Percentiles rank a stretch among this genome's conserved stretches.
These are phyloP conservation scores for Montipora capitata DNA, from an alignment of 92 coral and sea anemone genomes.

Conservation along the genomic window DNA sequence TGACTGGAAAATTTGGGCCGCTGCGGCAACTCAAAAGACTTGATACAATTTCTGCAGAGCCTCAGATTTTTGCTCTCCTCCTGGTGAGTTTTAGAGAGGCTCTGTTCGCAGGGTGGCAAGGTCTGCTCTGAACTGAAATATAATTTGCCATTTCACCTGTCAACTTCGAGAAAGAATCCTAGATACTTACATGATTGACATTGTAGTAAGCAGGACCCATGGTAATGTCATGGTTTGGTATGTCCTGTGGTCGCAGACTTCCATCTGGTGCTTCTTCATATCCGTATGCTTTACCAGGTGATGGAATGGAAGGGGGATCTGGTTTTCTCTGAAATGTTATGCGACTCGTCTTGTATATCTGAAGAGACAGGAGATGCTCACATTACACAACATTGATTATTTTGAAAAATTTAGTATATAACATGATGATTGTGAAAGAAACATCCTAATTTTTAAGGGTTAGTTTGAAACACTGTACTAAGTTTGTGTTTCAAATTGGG, in stretches of 20 bases:
- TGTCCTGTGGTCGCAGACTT: constrained; percentile 87
- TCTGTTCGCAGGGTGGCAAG: too few species aligned
- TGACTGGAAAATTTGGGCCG: too few species aligned
- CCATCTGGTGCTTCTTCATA: constrained; percentile 98
- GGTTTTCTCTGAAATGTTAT: constrained; percentile 90
- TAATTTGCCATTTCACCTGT: too few species aligned
- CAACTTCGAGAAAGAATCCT: background rate
- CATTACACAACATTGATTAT: too few species aligned
- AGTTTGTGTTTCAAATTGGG: background rate
- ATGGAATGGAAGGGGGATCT: constrained; percentile 99
- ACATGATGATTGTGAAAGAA: too few species aligned
- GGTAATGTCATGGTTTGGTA: constrained; percentile 83
- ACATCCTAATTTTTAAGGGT: too few species aligned
- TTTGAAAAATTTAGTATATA: too few species aligned
- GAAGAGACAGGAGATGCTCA: background rate
- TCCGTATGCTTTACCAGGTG: constrained; percentile 99
- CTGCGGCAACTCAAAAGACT: too few species aligned
- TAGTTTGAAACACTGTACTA: background rate
- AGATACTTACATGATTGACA: constrained; percentile 84
- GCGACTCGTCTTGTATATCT: constrained; percentile 88
- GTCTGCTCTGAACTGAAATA: too few species aligned
- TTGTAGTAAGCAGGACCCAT: constrained; percentile 97
- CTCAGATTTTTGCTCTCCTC: too few species aligned
- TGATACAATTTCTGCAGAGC: too few species aligned
- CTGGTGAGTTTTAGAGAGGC: too few species aligned